These are phyloP conservation scores for Ridgeia piscesae DNA, from an alignment of 1,140 invertebrate genomes.

Conservation along the genomic window DNA sequence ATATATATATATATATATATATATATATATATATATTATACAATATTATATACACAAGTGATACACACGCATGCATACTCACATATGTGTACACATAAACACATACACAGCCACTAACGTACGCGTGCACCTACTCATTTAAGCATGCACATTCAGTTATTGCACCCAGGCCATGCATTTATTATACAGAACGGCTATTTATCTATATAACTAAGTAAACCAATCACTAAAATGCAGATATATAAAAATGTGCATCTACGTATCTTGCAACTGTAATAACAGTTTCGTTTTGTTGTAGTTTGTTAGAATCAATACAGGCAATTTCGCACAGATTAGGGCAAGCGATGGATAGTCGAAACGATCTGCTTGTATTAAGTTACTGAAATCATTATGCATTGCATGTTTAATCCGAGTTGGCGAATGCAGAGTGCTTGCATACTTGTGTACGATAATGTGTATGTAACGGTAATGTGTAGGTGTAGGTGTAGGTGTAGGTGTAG, in stretches of 20 bases:
- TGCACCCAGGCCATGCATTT: too few relatives aligned
- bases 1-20: too few relatives aligned
- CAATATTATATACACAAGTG: too few relatives aligned
- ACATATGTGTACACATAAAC: too few relatives aligned
- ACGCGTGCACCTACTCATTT: neutral
- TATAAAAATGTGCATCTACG: neutral
- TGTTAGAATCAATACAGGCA: neutral
- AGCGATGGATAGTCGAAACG: neutral
- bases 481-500: too few relatives aligned
- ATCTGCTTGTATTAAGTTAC: slow-evolving; percentile 6
- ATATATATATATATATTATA: too few relatives aligned
- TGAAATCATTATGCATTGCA: slow-evolving; percentile 6
- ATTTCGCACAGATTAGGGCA: neutral
- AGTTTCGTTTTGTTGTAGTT: neutral
- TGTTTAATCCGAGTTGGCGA: neutral
- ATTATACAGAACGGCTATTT: too few relatives aligned
- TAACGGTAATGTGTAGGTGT: neutral
- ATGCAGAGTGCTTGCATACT: neutral
- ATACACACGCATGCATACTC: too few relatives aligned
- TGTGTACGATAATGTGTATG: neutral
- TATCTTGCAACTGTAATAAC: neutral
- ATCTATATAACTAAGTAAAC: neutral
- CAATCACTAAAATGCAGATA: neutral
- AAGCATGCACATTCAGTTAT: neutral
- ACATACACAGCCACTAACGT: too few relatives aligned